Conservation (phyloP, 1,140 invertebrate genomes). For the Globodera rostochiensis region DNA sequence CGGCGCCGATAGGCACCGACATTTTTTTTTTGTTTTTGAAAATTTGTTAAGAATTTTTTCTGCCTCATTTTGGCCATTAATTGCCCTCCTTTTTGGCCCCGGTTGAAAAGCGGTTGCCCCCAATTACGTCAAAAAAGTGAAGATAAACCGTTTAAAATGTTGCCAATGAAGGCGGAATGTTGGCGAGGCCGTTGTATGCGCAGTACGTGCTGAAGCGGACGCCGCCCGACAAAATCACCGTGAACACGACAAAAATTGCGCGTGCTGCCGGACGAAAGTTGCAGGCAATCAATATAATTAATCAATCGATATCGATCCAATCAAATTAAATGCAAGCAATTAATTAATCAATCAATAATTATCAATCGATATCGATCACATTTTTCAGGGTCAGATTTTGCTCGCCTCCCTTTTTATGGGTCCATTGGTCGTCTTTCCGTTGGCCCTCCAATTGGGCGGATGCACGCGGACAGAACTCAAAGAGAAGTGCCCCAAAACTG, state of each 20-base stretch:
- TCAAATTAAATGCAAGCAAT: too few species aligned
- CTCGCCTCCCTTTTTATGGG: constrained; percentile 2
- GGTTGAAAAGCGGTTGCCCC: too few species aligned
- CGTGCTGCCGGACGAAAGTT: constrained; percentile 42
- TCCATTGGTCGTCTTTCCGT: constrained; percentile 6
- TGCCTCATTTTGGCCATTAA: too few species aligned
- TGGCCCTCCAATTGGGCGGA: background rate
- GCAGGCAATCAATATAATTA: background rate
- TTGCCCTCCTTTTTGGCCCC: too few species aligned
- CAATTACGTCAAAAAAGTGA: background rate
- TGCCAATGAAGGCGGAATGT: background rate
- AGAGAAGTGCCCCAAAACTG: background rate
- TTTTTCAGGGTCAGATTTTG: constrained; percentile 16
- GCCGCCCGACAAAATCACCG: constrained; percentile 43
- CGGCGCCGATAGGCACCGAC: too few species aligned
- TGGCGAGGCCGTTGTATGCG: background rate
- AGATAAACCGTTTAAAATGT: background rate
- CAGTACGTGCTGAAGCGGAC: constrained; percentile 42
- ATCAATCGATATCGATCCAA: background rate
- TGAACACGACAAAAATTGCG: constrained; percentile 54
- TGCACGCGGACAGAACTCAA: constrained; percentile 6
- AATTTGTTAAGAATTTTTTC: too few species aligned
- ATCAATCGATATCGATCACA: too few species aligned
- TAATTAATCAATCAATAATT: too few species aligned
- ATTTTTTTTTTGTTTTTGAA: too few species aligned